phyloP scores from a whole-genome alignment of 2,888 invertebrate genomes.

The Nipponacmea schrenckii region DNA sequence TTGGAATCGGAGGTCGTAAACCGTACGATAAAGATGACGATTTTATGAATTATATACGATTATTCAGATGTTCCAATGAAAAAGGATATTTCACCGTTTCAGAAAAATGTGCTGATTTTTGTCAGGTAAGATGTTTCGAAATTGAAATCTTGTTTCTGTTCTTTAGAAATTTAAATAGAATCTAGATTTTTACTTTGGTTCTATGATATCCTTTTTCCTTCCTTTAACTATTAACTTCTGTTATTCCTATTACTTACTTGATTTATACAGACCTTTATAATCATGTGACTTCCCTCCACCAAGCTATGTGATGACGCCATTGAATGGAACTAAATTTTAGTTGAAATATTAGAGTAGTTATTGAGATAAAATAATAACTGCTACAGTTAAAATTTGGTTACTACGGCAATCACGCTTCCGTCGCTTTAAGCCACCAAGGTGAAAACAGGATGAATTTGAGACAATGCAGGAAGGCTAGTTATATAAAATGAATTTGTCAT shows the following conservation, averaged over 20 bases:
- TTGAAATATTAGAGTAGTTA: too few relatives aligned
- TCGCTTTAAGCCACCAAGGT: not conserved
- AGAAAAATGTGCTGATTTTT: constrained; percentile 98
- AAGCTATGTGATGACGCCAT: too few relatives aligned
- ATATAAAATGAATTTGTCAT: too few relatives aligned
- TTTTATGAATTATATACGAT: constrained; percentile 90
- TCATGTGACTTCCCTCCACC: too few relatives aligned
- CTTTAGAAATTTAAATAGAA: too few relatives aligned
- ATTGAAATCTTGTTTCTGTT: not conserved
- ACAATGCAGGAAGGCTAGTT: too few relatives aligned
- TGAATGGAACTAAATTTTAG: too few relatives aligned
- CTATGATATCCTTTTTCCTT: not conserved
- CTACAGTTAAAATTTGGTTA: too few relatives aligned
- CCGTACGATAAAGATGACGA: constrained; percentile 88
- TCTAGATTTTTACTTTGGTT: not conserved
- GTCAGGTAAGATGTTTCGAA: constrained; percentile 76
- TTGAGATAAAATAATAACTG: too few relatives aligned
- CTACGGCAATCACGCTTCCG: too few relatives aligned
- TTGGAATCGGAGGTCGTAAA: constrained; percentile 90
- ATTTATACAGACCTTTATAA: too few relatives aligned
- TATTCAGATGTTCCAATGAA: constrained; percentile 99
- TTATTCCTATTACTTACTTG: too few relatives aligned
- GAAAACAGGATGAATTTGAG: not conserved
- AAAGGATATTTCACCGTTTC: constrained; percentile 99
- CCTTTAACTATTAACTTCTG: not conserved